Evolutionary conservation across 1,140 invertebrate species (phyloP), one percentile per base, ranked within the genome.

Genomic region (Diachasma alloeum): DNA sequence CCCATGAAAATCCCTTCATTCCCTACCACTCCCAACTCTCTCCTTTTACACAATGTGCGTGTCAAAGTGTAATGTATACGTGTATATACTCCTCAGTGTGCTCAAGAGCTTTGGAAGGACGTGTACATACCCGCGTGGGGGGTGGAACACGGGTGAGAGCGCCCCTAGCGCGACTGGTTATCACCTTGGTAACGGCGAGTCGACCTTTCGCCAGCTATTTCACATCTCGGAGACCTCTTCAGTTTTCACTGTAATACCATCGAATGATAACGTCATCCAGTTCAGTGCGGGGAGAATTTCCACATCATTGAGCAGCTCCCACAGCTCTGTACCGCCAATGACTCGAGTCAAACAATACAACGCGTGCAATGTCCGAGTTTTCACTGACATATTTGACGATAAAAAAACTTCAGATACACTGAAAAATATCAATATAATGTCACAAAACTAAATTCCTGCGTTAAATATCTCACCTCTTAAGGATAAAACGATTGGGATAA

Each of bases 151-250:
- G 4, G 39, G 39, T 42, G 39, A 42, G 9, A 42, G 13, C 39
- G 39, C 39, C 39, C 39, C 39, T 13, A 42, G 26, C 19, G 53
- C 46, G 69, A 26, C 36, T 53, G 66, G 68, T 71, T 76, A 76
- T 71, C 68, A 76, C 75, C 75, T 76, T 71, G 75, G 75, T 76
- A 76, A 76, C 75, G 75, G 53, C 48, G 37, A 53, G 44, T n/a
- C 48, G 74, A 76, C 67, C 75, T 63, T 72, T 69, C 39, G 39
- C 39, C 39, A 42, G 26, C 19, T 59, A 36, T 39, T 37, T 44
- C 75, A 67, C 75, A 76, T 76, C 68, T 76, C 69, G 53, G n/a
- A 24, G 26, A 53, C 48, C 48, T n/a, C 15, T 53, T 53, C 17
- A 6, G 17, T 19, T 53, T 53, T 53, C 10, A n/a, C 6, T 19